phyloP scores from a whole-genome alignment of 1,140 invertebrate species.

The Manduca sexta region DNA sequence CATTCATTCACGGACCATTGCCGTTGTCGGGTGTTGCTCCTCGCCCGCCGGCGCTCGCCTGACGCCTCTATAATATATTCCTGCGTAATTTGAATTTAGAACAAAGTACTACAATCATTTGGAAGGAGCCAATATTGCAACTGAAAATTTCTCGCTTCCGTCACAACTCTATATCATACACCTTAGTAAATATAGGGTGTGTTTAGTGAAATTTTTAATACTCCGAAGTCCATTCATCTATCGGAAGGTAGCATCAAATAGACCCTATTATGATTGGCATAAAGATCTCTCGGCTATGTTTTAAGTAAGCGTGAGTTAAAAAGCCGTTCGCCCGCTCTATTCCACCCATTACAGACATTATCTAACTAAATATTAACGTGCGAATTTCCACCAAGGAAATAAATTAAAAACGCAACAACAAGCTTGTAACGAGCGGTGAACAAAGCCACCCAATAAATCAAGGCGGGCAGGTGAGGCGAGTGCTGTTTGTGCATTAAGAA shows the following conservation, averaged over 20 bases:
- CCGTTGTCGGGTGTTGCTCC: conserved; percentile 23
- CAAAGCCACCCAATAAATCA: conserved; percentile 70
- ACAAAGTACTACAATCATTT: conserved; percentile 11
- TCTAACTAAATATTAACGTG: conserved; percentile 64
- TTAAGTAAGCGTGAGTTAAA: not conserved
- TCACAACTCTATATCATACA: no score
- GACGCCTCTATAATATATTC: conserved; percentile 41
- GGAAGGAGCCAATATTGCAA: no score
- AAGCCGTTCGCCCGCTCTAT: not conserved
- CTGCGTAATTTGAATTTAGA: conserved; percentile 49
- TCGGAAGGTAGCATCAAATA: no score
- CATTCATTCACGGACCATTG: conserved; percentile 62
- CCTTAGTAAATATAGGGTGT: no score
- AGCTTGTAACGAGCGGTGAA: conserved; percentile 66
- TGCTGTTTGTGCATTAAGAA: conserved; percentile 71
- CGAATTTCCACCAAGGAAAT: conserved; percentile 59
- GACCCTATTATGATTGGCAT: no score
- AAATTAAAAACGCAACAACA: conserved; percentile 73
- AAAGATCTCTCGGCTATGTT: no score
- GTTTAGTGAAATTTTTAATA: no score
- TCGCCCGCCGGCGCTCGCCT: conserved; percentile 11
- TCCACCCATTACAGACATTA: conserved; percentile 22
- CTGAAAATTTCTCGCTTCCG: no score
- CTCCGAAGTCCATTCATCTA: no score
- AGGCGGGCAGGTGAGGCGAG: conserved; percentile 62